Evolutionary conservation across 2,113 vertebrate species (phyloP), one percentile per base, ranked within the genome.

Genomic region (Dicerorhinus sumatrensis): DNA sequence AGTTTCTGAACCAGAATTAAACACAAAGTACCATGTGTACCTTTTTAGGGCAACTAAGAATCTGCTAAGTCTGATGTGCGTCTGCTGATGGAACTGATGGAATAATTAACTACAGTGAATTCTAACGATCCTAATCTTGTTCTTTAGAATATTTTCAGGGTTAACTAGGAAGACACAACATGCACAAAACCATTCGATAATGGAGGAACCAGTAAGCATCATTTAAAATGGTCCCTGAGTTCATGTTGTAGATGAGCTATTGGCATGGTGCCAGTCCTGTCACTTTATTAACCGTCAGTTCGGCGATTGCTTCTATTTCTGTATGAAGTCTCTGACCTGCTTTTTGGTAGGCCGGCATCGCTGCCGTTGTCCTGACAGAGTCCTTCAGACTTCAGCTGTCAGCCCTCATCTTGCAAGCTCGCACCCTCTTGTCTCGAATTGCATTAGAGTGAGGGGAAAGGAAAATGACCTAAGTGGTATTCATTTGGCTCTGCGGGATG

Each of bases 251-350:
- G 91, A 84, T 33, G 89, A 54, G 65, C 91, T 42, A 36, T 25
- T 76, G 96, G 54, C 96, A 39, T n/a, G 46, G 60, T n/a, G 75
- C 65, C 70, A 80, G 60, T 58, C 14, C 91, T 62, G 89, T 91
- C 93, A 92, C 85, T 82, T 88, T 48, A 75, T 75, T 92, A 90
- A 33, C 29, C n/a, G 16, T 90, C 84, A 36, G 17, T 67, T 72
- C n/a, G 1, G 21, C 21, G 36, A 46, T 63, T 8, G 58, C 88
- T 82, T 94, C 96, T 95, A 83, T 97, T 98, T 97, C 91, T 97
- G 93, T 92, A 80, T 65, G 36, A 87, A 96, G 92, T 81, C 95
- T 96, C 85, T 97, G 91, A 97, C 97, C 96, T 93, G 90, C 36
- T 95, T 87, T 96, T 93, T 87, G 96, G 85, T 67, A 81, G 69